Evolutionary conservation across 2,113 vertebrate genomes (phyloP), one percentile per base, ranked within the genome.

Genomic region (Platysternon megacephalum): DNA sequence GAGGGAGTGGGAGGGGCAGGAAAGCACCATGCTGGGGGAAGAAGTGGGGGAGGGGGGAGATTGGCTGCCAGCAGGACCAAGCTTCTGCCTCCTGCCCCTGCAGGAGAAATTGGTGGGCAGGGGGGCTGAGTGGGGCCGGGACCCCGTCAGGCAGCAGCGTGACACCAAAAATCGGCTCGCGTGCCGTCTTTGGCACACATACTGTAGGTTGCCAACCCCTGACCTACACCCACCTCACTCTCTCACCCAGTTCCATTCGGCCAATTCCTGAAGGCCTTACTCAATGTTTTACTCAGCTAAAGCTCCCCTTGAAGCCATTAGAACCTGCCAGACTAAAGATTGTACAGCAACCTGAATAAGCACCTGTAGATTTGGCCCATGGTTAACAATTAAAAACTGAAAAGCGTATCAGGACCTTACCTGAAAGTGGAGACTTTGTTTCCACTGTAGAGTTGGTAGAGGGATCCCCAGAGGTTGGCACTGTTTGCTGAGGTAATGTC

Each of bases 401-500:
- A 0, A 52, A 0, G 28, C 85, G 53, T 51, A 21, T 78, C 1
- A 0, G 48, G n/a, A 53, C 22, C 53, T 95, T 97, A 98, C 97
- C 97, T 97, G 97, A n/a, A 26, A 52, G 55, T 0, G 9, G 13
- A 82, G 72, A 55, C 44, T 68, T 83, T 16, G 52, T 81, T 76
- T 96, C 85, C 24, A 13, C 51, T 86, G 56, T 74, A 24, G 53
- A 44, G 79, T 82, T 94, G 52, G 84, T 76, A 32, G 87, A 97
- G 78, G 90, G 72, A 78, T 91, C 85, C 46, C 16, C 11, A 74
- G 83, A 76, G 76, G 52, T 82, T 85, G 88, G 83, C 17, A 58
- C 84, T 55, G 90, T 88, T 26, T 39, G 51, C 56, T 42, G 90
- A 51, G 91, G 87, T 55, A 84, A 2, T 46, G 82, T 52, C 22